Conservation (phyloP, 2,888 invertebrate genomes). For the Sesamia inferens region DNA sequence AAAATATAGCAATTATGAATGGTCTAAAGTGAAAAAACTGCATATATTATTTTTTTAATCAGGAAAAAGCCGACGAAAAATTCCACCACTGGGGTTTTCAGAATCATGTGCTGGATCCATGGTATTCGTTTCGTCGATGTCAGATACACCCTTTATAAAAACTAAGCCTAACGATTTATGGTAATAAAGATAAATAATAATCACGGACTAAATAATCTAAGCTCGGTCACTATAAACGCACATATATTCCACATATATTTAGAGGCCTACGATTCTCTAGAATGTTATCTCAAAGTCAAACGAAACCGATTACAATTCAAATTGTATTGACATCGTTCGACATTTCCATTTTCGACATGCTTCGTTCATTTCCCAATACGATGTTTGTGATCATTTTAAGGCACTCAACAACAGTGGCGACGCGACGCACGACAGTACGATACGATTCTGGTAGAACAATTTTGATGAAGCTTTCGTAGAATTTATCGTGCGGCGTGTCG, state of each 20-base stretch:
- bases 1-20: no score
- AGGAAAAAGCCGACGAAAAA: no score
- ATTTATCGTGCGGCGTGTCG: no score
- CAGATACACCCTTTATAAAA: no score
- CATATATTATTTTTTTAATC: no score
- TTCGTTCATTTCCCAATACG: conserved; percentile 3
- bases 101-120: no score
- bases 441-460: no score
- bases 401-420: neutral
- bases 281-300: conserved; percentile 49
- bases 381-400: conserved; percentile 18
- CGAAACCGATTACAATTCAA: conserved; percentile 51
- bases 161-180: neutral
- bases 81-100: no score
- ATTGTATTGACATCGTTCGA: conserved; percentile 20
- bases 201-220: neutral
- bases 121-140: no score
- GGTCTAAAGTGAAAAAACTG: no score
- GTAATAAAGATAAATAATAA: neutral
- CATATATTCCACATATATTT: conserved; percentile 21
- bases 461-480: no score
- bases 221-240: neutral
- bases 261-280: conserved; percentile 9
- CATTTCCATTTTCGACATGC: conserved; percentile 33
- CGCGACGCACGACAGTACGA: no score